phyloP scores from a whole-genome alignment of 2,797 vertebrate genomes.

The Brachyrhaphis roseni region DNA sequence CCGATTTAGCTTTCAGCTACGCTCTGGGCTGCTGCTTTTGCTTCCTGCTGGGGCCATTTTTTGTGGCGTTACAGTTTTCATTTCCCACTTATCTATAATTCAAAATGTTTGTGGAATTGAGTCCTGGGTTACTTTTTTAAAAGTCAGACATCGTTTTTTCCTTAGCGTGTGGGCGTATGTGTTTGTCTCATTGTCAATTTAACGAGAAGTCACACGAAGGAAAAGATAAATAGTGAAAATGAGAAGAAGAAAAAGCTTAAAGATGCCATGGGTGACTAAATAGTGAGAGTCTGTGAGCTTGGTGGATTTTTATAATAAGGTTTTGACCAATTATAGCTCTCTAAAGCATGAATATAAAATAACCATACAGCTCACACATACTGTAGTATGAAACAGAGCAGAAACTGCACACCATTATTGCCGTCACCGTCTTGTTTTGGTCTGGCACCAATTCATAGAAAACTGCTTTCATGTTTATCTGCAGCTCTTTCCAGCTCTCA shows the following conservation, averaged over 20 bases:
- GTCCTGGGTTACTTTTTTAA: background rate
- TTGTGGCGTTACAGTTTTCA: conserved; percentile 10
- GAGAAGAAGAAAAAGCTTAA: background rate
- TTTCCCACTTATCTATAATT: conserved; percentile 44
- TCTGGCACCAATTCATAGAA: background rate
- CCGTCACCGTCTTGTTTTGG: background rate
- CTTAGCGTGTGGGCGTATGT: background rate
- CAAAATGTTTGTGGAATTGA: conserved; percentile 27
- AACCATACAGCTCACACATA: background rate
- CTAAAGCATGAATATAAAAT: background rate
- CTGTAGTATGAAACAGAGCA: background rate
- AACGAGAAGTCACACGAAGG: background rate
- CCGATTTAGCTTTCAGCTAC: background rate
- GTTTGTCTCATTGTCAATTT: background rate
- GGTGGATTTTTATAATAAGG: background rate
- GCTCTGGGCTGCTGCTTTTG: background rate
- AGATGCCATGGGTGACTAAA: background rate
- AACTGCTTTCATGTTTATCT: background rate
- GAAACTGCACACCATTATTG: background rate
- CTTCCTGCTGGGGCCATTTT: conserved; percentile 13
- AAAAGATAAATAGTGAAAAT: background rate
- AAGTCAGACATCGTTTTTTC: background rate
- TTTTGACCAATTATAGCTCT: background rate
- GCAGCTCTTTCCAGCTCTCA: background rate
- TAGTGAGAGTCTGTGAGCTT: background rate